Conservation (phyloP, 2,888 invertebrate species). For the Fabriciana adippe region DNA sequence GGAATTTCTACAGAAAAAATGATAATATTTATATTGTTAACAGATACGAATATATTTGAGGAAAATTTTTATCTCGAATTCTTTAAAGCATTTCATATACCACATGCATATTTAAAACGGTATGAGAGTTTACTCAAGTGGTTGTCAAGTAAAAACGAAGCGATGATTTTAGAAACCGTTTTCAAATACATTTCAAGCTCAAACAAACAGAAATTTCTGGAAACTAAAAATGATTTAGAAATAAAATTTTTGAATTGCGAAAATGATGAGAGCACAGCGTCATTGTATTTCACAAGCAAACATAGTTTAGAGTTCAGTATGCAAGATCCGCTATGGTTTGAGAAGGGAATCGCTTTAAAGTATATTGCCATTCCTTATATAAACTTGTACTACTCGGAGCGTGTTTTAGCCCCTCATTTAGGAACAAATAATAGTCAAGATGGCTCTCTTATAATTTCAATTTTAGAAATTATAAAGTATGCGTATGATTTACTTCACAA, state of each 20-base stretch:
- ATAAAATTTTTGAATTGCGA: conserved; percentile 1
- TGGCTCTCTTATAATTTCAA: conserved; percentile 43
- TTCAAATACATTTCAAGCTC: conserved; percentile 11
- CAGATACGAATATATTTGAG: too few species aligned
- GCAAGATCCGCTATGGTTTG: conserved; percentile 46
- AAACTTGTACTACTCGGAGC: conserved; percentile 39
- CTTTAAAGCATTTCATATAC: too few species aligned
- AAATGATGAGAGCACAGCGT: conserved; percentile 5
- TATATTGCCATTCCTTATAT: conserved; percentile 41
- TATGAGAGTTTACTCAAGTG: too few species aligned
- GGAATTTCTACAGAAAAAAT: too few species aligned
- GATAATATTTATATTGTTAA: too few species aligned
- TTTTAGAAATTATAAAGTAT: conserved; percentile 50
- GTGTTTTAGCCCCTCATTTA: conserved; percentile 35
- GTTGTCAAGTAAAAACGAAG: too few species aligned
- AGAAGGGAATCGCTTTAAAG: conserved; percentile 44
- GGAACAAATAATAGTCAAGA: conserved; percentile 40
- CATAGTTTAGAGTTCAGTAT: conserved; percentile 31
- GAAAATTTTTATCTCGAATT: too few species aligned
- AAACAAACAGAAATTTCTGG: conserved; percentile 6
- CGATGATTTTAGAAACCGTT: not conserved
- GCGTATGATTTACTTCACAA: conserved; percentile 52
- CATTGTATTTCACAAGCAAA: conserved; percentile 28
- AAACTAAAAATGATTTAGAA: conserved; percentile 12
- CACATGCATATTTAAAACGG: not conserved